Conservation (phyloP, 2,888 invertebrate species). For the Eurytoma californica region DNA sequence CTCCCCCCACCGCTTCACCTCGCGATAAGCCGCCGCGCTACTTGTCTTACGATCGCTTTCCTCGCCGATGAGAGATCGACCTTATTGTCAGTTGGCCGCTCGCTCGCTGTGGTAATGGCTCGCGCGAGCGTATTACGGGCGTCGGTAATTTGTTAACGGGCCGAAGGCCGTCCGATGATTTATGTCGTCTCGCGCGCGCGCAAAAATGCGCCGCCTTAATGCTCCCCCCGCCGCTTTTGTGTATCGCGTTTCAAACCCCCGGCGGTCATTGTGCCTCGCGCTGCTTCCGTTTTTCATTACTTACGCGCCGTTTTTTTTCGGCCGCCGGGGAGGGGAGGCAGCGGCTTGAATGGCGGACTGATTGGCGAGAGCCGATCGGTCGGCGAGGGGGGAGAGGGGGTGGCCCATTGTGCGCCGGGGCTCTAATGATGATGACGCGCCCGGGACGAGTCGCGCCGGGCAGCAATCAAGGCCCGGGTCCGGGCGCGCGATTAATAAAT, state of each 20-base stretch:
- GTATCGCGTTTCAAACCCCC: conserved; percentile 39
- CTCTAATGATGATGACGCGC: conserved; percentile 40
- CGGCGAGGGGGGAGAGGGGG: background rate
- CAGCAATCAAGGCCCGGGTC: conserved; percentile 6
- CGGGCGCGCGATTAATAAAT: conserved; percentile 32
- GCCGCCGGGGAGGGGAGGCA: background rate
- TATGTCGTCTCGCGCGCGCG: conserved; percentile 27
- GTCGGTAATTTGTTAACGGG: conserved; percentile 52
- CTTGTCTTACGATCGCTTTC: conserved; percentile 56
- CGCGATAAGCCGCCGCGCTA: conserved; percentile 26
- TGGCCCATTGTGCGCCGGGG: background rate
- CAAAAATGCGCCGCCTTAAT: background rate
- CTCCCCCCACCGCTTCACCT: background rate
- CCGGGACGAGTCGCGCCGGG: conserved; percentile 5
- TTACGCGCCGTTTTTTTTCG: background rate
- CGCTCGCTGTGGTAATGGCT: background rate
- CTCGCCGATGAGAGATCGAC: conserved; percentile 52
- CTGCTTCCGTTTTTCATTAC: conserved; percentile 11
- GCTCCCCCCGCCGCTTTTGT: background rate
- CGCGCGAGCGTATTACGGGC: conserved; percentile 33
- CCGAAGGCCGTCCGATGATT: conserved; percentile 36
- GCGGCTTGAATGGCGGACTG: background rate
- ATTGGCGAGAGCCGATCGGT: background rate
- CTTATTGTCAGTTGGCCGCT: conserved; percentile 42
- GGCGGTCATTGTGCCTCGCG: background rate